Evolutionary conservation across 2,113 vertebrate species (phyloP), one percentile per base, ranked within the genome.

Genomic region (Spea multiplicata): DNA sequence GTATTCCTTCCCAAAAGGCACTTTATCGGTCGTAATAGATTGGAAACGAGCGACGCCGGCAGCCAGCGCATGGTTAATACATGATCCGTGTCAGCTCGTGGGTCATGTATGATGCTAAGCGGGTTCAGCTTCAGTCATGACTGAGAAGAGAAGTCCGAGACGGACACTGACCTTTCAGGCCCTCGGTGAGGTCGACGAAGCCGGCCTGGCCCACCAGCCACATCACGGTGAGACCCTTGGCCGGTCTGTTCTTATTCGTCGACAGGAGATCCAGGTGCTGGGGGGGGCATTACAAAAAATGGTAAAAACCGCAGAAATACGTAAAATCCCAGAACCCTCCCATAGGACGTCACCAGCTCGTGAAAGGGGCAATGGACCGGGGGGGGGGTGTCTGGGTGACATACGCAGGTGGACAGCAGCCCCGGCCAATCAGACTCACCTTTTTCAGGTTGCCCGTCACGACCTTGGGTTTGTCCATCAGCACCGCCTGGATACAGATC

Each of bases 161-260:
- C 30, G 30, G 30, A 8, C 17, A 45, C 72, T 85, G 83, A 94
- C 97, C 96, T 94, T 88, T 90, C 52, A 99, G 89, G 71, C 97
- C 97, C 83, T 98, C 96, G 0, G 91, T 88, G 65, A 99, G 95
- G 84, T 93, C 96, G 0, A 90, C 10, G 84, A 94, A 96, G 0
- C 97, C 97, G 0, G 95, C 95, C 83, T 98, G 97, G 0, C 97
- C 97, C 83, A 98, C 85, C 0, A 94, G 94, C 97, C 97, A 99
- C 92, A 99, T 96, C 81, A 99, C 94, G 1, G 93, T 95, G 71
- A 98, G 88, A 86, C 97, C 97, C 74, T 97, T 97, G 0, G 83
- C 87, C 0, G 97, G 94, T 69, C 87, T 91, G 86, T 91, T 96
- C 89, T 98, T 95, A 65, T 96, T 93, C 0, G 94, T 96, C 14